Evolutionary conservation across 2,113 vertebrate genomes (phyloP).

Genomic region (Dendrocopos noguchii): DNA sequence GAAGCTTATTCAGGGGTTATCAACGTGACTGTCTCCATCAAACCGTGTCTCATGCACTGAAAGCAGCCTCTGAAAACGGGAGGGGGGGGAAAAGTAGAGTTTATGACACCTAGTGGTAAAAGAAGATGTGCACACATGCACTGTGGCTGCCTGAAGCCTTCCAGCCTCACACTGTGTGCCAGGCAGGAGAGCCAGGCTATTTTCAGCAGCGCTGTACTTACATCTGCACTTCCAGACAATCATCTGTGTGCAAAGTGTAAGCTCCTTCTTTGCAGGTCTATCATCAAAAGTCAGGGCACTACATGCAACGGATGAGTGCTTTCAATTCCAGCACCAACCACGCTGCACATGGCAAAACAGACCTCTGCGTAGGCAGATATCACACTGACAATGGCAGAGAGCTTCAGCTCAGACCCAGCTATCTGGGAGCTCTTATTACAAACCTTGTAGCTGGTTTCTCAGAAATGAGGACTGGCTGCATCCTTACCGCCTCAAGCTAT

Average conservation of each 20-base stretch:
- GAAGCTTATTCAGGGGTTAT: not conserved
- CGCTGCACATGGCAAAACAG: not conserved
- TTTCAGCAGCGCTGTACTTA: not conserved
- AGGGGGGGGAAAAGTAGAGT: accelerated
- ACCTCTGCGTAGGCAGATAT: not conserved
- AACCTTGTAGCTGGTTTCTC: not conserved
- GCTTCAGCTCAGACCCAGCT: not conserved
- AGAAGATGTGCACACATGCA: not conserved
- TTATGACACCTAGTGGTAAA: slow-evolving; percentile 53
- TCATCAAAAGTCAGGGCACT: not conserved
- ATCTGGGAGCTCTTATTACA: not conserved
- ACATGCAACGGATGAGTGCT: not conserved
- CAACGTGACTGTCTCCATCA: not conserved
- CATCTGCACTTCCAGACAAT: not conserved
- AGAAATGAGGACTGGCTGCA: not conserved
- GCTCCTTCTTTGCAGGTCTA: not conserved
- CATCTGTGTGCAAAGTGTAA: not conserved
- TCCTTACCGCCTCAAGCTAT: not conserved
- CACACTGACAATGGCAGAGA: not conserved
- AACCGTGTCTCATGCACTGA: not conserved
- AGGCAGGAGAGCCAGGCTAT: not conserved
- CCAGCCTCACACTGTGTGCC: accelerated
- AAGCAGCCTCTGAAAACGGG: not conserved
- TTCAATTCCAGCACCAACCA: not conserved
- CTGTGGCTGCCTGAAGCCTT: not conserved